phyloP scores from a whole-genome alignment of 2,113 vertebrate genomes.

The Peucedramus taeniatus region DNA sequence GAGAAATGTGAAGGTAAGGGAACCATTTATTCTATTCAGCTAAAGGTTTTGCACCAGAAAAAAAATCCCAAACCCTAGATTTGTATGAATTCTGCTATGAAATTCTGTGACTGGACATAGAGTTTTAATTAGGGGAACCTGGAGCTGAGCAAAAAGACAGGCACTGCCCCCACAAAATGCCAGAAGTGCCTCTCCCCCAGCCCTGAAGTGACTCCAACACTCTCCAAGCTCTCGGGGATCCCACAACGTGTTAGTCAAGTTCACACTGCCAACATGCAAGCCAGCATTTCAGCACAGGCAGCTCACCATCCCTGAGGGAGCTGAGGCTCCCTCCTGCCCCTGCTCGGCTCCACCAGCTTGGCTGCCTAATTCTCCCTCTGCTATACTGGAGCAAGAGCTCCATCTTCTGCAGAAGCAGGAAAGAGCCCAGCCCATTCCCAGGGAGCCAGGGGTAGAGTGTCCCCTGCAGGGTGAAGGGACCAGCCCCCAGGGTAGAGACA shows the following conservation, averaged over 20 bases:
- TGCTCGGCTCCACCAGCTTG: not conserved
- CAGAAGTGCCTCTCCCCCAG: not conserved
- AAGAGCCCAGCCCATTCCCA: not conserved
- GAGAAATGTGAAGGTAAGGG: not conserved
- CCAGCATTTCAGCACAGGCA: not conserved
- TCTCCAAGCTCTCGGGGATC: not conserved
- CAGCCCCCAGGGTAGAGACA: not conserved
- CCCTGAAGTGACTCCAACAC: not conserved
- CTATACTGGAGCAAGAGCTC: slow-evolving; percentile 21
- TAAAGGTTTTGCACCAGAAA: not conserved
- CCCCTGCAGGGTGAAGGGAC: not conserved
- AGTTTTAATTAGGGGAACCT: not conserved
- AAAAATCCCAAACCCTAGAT: not conserved
- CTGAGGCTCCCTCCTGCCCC: not conserved
- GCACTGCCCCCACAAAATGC: not conserved
- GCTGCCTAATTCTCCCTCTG: not conserved
- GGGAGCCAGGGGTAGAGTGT: not conserved
- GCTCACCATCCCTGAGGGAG: not conserved
- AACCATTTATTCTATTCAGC: not conserved
- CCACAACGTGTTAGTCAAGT: not conserved
- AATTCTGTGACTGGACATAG: not conserved
- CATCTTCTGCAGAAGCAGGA: slow-evolving; percentile 45
- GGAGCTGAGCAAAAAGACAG: not conserved
- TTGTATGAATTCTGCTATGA: not conserved
- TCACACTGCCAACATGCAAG: not conserved